These are phyloP conservation scores for Lutjanus campechanus DNA, from an alignment of 2,797 vertebrate genomes.

Conservation along the genomic window DNA sequence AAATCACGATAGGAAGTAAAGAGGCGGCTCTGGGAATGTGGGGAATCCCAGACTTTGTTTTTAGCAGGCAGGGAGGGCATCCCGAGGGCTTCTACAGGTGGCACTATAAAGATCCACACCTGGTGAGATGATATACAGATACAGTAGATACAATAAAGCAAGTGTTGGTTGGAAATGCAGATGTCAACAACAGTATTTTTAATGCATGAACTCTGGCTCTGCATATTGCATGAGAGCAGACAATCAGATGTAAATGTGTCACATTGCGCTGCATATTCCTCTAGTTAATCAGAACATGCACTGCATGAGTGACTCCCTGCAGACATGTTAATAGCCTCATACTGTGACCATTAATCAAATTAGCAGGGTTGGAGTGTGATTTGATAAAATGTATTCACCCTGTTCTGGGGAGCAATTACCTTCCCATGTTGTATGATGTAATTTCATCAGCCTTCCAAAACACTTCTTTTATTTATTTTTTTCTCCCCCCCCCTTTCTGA, in stretches of 20 bases:
- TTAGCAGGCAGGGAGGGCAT: conserved; percentile 33
- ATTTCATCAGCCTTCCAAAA: conserved; percentile 62
- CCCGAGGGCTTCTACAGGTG: conserved; percentile 55
- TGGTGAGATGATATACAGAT: conserved; percentile 18
- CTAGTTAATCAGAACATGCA: conserved; percentile 42
- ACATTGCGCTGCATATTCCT: conserved; percentile 10
- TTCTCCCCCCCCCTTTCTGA: not conserved
- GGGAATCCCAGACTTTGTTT: conserved; percentile 78
- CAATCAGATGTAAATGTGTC: conserved; percentile 22
- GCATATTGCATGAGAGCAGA: conserved; percentile 22
- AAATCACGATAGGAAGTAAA: conserved; percentile 60
- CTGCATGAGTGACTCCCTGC: conserved; percentile 50
- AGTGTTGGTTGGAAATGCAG: not conserved
- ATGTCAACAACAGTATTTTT: conserved; percentile 4
- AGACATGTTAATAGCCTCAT: conserved; percentile 51
- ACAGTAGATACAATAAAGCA: not conserved
- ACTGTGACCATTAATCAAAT: conserved; percentile 72
- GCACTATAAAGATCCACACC: conserved; percentile 39
- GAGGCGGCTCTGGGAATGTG: conserved; percentile 70
- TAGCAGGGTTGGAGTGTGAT: conserved; percentile 48
- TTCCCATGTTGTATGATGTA: conserved; percentile 54
- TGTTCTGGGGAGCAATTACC: conserved; percentile 56
- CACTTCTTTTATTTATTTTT: not conserved
- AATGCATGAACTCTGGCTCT: conserved; percentile 15
- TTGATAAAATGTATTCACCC: conserved; percentile 53